Evolutionary conservation across 2,113 vertebrate genomes (phyloP).

Genomic region (Scatophagus argus): DNA sequence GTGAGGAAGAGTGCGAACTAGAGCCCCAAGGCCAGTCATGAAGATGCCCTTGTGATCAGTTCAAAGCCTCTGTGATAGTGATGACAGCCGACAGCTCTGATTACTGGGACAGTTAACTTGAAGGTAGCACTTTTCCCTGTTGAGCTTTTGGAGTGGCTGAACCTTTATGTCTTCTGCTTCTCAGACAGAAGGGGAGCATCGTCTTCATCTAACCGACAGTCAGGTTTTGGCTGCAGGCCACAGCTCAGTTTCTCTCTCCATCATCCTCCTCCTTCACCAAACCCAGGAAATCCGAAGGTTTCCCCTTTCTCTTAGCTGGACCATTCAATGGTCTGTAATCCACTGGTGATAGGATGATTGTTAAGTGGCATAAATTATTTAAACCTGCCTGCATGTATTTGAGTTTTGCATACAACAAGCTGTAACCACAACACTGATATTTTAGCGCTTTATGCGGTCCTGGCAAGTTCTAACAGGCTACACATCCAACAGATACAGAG

Average conservation of each 20-base stretch:
- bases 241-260: conserved; percentile 1
- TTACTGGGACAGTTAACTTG: conserved; percentile 26
- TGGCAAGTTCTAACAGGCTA: background rate
- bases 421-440: background rate
- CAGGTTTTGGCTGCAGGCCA: conserved; percentile 35
- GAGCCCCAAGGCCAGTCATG: conserved; percentile 18
- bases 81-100: conserved; percentile 46
- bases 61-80: conserved; percentile 43
- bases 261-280: conserved; percentile 20
- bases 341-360: background rate
- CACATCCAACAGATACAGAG: too few species aligned
- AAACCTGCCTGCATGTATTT: background rate
- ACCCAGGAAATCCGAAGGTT: background rate
- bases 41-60: conserved; percentile 22
- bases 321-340: background rate
- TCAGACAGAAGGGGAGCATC: conserved; percentile 38
- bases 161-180: conserved; percentile 34
- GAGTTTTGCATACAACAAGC: background rate
- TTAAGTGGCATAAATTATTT: background rate
- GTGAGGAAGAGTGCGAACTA: too few species aligned
- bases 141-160: conserved; percentile 13
- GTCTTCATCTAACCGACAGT: conserved; percentile 50
- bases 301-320: background rate
- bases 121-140: conserved; percentile 21
- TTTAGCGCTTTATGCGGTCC: background rate